A percentile compares a stretch with the other conserved stretches of the same genome.
Conservation (phyloP, 2,888 invertebrate genomes). For the Lomographa bimaculata region DNA sequence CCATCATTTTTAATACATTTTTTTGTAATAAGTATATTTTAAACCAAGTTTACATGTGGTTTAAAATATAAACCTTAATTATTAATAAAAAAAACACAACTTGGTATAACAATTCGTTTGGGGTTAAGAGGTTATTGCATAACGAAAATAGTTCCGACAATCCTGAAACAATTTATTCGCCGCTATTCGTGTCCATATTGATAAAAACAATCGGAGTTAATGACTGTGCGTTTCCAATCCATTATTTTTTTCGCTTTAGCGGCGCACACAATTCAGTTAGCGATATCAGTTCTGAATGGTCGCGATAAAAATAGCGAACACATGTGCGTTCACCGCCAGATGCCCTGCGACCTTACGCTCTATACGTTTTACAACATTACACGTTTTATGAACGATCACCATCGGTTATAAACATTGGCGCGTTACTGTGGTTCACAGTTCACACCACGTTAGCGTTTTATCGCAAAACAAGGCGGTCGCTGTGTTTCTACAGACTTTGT, state of each 20-base stretch:
- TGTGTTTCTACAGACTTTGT: conserved; percentile 37
- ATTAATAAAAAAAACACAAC: too few species aligned
- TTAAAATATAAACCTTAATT: too few species aligned
- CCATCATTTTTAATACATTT: too few species aligned
- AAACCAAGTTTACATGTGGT: too few species aligned
- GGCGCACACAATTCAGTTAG: conserved; percentile 45
- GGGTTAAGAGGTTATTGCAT: too few species aligned
- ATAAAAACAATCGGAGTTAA: conserved; percentile 34
- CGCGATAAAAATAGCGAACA: conserved; percentile 75
- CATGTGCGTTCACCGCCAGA: conserved; percentile 70
- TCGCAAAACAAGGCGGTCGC: conserved; percentile 46
- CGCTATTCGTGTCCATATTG: conserved; percentile 23
- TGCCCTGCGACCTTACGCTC: conserved; percentile 77
- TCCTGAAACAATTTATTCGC: conserved; percentile 20
- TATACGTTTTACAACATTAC: conserved; percentile 53
- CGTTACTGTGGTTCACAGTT: conserved; percentile 53
- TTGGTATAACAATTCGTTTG: too few species aligned
- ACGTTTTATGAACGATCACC: conserved; percentile 47
- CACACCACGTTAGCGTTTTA: conserved; percentile 57
- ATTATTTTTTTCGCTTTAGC: conserved; percentile 40
- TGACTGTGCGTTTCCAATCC: conserved; percentile 36
- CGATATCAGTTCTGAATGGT: conserved; percentile 69
- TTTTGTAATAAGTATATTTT: too few species aligned
- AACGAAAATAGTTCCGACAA: too few species aligned
- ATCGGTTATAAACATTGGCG: conserved; percentile 57